phyloP scores from a whole-genome alignment of 2,797 vertebrate genomes.

The Acrossocheilus fasciatus region DNA sequence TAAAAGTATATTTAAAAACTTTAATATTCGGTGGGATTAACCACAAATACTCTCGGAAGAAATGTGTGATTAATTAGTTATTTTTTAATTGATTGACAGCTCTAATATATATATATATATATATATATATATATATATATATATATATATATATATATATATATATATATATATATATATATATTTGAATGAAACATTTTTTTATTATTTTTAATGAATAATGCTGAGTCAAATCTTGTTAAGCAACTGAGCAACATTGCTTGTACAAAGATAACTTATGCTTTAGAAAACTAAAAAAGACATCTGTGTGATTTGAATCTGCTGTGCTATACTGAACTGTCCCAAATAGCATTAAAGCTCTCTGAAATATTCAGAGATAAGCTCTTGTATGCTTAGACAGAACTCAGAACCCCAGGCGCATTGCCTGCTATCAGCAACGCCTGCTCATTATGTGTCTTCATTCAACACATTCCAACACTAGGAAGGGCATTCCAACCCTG shows the following conservation, averaged over 20 bases:
- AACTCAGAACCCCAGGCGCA: conserved; percentile 26
- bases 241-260: not conserved
- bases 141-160: too few species aligned
- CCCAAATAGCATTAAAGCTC: conserved; percentile 13
- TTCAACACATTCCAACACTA: conserved; percentile 61
- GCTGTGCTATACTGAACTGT: not conserved
- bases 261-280: not conserved
- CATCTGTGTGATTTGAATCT: conserved; percentile 24
- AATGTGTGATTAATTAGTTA: too few species aligned
- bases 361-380: conserved; percentile 38
- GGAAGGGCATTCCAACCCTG: conserved; percentile 59
- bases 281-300: conserved; percentile 16
- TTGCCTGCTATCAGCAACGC: conserved; percentile 62
- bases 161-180: too few species aligned
- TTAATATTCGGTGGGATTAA: too few species aligned
- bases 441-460: conserved; percentile 68
- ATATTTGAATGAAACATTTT: not conserved
- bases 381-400: conserved; percentile 31
- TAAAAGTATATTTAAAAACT: too few species aligned
- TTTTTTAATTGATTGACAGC: too few species aligned
- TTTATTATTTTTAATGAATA: not conserved
- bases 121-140: too few species aligned
- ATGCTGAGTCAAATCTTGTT: not conserved
- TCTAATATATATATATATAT: not conserved
- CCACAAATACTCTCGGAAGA: too few species aligned